Percentiles rank a stretch among this genome's conserved stretches.
Evolutionary conservation across 1,140 invertebrate genomes (phyloP).

Genomic region (Pteromalus puparum): DNA sequence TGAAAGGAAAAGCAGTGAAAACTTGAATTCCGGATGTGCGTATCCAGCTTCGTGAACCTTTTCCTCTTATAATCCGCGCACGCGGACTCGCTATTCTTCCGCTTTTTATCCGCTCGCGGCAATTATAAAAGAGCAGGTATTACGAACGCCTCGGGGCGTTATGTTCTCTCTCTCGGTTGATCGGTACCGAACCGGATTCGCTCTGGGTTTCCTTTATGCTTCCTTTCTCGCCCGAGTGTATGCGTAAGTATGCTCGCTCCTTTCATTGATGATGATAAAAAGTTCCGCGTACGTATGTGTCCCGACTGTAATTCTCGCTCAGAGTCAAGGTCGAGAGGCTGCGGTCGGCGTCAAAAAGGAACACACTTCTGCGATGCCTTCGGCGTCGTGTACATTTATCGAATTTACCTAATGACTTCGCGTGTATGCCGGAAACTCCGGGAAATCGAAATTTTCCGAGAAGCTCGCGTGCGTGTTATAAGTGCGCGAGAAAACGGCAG

Average conservation of each 20-base stretch:
- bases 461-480: neutral
- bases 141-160: neutral
- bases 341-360: neutral
- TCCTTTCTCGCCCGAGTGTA: neutral
- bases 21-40: neutral
- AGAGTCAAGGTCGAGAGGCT: slow-evolving; percentile 35
- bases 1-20: neutral
- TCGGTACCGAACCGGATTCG: slow-evolving; percentile 33
- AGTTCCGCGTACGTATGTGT: neutral
- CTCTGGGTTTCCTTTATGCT: slow-evolving; percentile 8
- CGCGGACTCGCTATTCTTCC: neutral
- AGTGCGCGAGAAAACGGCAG: neutral
- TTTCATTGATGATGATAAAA: neutral
- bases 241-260: neutral
- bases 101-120: slow-evolving; percentile 3
- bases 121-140: neutral
- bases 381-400: neutral
- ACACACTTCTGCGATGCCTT: neutral
- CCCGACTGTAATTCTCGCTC: neutral
- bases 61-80: neutral
- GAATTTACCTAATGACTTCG: neutral
- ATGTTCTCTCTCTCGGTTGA: neutral
- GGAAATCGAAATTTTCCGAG: neutral
- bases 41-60: neutral
- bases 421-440: too few species aligned